These are phyloP conservation scores for Gymnobelideus leadbeateri DNA, from an alignment of 2,113 vertebrate genomes.

Conservation along the genomic window DNA sequence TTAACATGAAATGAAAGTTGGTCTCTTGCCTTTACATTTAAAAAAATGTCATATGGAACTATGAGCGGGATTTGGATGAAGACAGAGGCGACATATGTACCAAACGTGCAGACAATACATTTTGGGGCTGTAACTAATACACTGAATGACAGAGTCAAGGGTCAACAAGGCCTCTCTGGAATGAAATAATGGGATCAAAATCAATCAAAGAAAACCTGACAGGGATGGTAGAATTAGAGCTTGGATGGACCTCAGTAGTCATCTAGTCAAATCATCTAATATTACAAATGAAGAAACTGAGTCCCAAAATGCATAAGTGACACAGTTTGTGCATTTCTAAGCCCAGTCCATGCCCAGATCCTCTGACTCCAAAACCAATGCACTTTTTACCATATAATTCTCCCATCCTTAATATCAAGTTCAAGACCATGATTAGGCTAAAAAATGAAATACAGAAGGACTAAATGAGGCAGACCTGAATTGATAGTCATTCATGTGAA, in stretches of 20 bases:
- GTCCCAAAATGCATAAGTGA: not conserved
- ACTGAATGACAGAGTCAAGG: conserved; percentile 26
- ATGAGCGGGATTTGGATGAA: not conserved
- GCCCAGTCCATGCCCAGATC: too few species aligned
- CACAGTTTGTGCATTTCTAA: not conserved
- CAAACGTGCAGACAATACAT: not conserved
- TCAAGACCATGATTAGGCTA: not conserved
- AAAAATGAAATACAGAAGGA: not conserved
- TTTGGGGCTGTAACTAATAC: not conserved
- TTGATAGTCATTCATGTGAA: not conserved
- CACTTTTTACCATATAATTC: not conserved
- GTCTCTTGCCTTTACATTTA: not conserved
- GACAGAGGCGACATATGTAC: not conserved
- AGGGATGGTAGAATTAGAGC: not conserved
- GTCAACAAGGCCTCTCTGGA: not conserved
- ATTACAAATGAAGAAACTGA: not conserved
- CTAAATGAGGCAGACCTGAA: not conserved
- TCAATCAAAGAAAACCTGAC: not conserved
- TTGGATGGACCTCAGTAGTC: not conserved
- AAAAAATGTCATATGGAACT: not conserved
- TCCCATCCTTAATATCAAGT: not conserved
- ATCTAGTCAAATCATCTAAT: not conserved
- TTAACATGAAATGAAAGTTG: not conserved
- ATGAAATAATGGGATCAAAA: not conserved
- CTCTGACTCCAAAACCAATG: not conserved